A percentile compares a stretch with the other conserved stretches of the same genome.
Evolutionary conservation across 2,113 vertebrate genomes (phyloP).

Genomic region (Periophthalmodon schlosseri): DNA sequence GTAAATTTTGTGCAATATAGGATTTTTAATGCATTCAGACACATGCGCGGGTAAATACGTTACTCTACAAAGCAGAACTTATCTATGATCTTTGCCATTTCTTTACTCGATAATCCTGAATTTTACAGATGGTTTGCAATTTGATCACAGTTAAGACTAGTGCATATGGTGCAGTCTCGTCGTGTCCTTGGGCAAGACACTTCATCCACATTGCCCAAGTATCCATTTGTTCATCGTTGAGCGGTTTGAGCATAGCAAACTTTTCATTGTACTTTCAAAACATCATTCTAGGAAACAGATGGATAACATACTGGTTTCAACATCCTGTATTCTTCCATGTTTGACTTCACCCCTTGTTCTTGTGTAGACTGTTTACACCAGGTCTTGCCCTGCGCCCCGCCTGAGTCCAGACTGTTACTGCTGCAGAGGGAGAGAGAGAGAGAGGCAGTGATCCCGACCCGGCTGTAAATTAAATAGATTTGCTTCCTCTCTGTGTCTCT

Average conservation of each 20-base stretch:
- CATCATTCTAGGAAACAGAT: too few species aligned
- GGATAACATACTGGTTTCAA: too few species aligned
- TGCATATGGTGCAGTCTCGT: too few species aligned
- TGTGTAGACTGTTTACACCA: background rate
- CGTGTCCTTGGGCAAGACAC: too few species aligned
- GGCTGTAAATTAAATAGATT: constrained; percentile 57
- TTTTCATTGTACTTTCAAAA: background rate
- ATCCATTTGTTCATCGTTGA: too few species aligned
- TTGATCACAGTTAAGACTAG: too few species aligned
- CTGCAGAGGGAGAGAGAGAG: constrained; percentile 14
- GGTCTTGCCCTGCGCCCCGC: background rate
- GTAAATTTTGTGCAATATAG: too few species aligned
- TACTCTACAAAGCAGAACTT: background rate
- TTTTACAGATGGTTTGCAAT: too few species aligned
- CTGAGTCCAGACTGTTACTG: background rate
- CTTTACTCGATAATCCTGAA: background rate
- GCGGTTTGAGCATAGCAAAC: background rate
- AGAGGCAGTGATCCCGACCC: background rate
- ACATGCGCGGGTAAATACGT: too few species aligned
- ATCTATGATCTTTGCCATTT: background rate
- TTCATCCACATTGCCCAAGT: too few species aligned
- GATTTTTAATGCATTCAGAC: too few species aligned
- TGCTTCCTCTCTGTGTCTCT: constrained; percentile 39
- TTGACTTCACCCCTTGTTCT: background rate
- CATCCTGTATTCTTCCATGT: background rate